Evolutionary conservation across 1,140 invertebrate genomes (phyloP), one percentile per base, ranked within the genome.

Genomic region (Drosophila obscura): DNA sequence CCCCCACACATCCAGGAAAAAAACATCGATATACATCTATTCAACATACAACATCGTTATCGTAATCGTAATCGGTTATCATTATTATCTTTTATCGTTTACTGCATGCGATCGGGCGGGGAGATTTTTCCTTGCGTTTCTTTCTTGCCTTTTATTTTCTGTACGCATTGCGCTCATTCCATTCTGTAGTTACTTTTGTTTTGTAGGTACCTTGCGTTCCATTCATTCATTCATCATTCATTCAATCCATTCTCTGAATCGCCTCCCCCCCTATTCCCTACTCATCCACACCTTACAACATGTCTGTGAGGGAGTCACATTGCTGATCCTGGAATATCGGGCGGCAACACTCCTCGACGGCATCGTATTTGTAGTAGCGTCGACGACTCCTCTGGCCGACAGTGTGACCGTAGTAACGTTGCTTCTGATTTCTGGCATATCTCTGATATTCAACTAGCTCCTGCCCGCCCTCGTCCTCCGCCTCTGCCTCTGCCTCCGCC

Each of bases 271-370:
- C 2, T 24, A 39, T 50, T 24, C 44, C 26, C 11, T 28, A 7
- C 24, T 28, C 16, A 9, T 13, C 11, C 26, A 13, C 43, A 16
- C 48, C 63, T 65, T 76, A 88, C 79, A 88, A 77, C 83, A 88
- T 88, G 39, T 88, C 84, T 51, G 83, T 68, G 53, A 83, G 58
- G 49, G 83, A 83, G 49, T 75, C 88, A 48, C 76, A 88, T 24
- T 88, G 80, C 60, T 88, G 80, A 8, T 90, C 83, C 67, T 84
- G 72, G 51, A 77, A 90, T 53, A 90, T 84, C 64, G 88, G 88
- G 48, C 88, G 88, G 68, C 87, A 83, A 41, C 88, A 90, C 60
- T 90, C 88, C 59, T 90, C 88, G 43, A 90, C 59, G 51, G 80
- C 77, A 67, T 90, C 69, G 48, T 90, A 78, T 46, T 90, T 80